Conservation (phyloP, 1,140 invertebrate genomes). For the Cotesia typhae region DNA sequence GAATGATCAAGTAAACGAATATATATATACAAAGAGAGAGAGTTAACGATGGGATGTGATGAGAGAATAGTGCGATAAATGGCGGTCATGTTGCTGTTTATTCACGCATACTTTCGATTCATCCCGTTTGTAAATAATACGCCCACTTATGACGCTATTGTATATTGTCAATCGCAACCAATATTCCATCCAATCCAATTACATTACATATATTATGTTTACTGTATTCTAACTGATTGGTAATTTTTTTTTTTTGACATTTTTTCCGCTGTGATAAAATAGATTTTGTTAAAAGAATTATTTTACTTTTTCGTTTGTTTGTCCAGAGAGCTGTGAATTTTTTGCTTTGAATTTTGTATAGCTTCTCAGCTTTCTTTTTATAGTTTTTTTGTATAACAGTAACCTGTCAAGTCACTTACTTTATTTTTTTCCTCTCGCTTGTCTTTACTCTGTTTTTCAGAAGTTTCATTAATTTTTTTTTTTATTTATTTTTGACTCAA, state of each 20-base stretch:
- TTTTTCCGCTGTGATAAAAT: neutral
- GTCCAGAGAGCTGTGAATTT: neutral
- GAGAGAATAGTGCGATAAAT: constrained; percentile 8
- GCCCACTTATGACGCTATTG: neutral
- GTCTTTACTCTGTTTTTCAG: constrained; percentile 6
- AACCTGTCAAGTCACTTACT: neutral
- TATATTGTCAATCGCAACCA: neutral
- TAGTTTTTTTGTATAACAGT: neutral
- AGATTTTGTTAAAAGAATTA: neutral
- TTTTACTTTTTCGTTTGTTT: neutral
- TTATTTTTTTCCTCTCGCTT: neutral
- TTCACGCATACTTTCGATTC: neutral
- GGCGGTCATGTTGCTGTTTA: neutral
- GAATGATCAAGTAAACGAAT: neutral
- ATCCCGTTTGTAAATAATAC: constrained; percentile 6
- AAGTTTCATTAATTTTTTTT: neutral
- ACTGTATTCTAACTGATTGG: no score
- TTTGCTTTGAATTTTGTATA: constrained; percentile 12
- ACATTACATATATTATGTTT: neutral
- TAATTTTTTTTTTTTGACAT: neutral
- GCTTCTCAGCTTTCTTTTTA: neutral
- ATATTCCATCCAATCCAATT: neutral
- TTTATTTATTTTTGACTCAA: neutral
- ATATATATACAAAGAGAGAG: no score
- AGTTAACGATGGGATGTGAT: neutral